Base-by-base conservation (phyloP, 35 echinoderm and acorn worm genomes). In the Patiria miniata region DNA sequence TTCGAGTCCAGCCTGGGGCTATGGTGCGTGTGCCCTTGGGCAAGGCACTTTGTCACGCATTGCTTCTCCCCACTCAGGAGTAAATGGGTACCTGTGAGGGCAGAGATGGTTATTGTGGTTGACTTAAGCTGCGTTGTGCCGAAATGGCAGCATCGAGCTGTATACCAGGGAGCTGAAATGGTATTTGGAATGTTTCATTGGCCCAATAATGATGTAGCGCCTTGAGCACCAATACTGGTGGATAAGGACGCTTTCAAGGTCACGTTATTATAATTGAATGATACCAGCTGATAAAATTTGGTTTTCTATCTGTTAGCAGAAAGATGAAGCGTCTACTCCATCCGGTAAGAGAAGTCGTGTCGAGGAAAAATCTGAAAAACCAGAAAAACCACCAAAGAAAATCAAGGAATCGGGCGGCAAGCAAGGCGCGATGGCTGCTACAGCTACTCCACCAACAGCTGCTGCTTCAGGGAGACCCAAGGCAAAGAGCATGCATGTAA, bases 371-470 rank as follows among this genome's bases (percentile, higher is more conserved):
- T 7, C 82, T n/a, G 94, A 97, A 15, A 97, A 97, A 83, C 68
- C 82, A 40, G 94, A 97, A 19, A 97, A 97, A 69, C 91, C 91
- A 2, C 87, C 94, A 6, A 97, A 97, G 83, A 97, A 97, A 82
- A 85, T 89, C 39, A 97, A 97, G 40, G 94, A 97, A 80, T 85
- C 94, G 2, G 85, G 89, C 77, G 87, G 90, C 5, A 97, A 97
- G 86, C 82, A 68, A 50, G 87, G 90, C 21, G 86, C 81, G 17
- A 83, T 81, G 79, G 21, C 52, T 28, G 59, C 60, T 40, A 28
- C 40, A 19, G 47, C 21, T 7, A 83, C 80, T 17, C 58, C 81
- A 79, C 39, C 21, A 65, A 36, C 78, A 73, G 28, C 40, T 50
- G 77, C 8, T 79, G 22, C 77, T n/a, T 77, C 51, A 29, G 85